Base-by-base conservation (phyloP, 2,113 vertebrate species). In the Calidris pugnax region DNA sequence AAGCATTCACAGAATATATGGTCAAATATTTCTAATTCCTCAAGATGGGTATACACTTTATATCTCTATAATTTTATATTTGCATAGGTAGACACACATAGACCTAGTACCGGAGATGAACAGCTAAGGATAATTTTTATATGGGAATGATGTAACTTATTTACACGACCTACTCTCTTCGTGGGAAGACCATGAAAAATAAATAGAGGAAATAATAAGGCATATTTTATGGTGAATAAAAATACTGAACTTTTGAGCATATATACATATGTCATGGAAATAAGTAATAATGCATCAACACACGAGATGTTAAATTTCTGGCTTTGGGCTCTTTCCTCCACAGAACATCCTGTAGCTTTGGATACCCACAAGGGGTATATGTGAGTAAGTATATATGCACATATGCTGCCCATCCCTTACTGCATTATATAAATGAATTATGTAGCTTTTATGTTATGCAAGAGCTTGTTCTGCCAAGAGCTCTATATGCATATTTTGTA, bases 381-480 rank as follows among this genome's bases (percentile, higher is more conserved):
- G 26, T 22, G 22, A 19, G 33, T 64, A 80, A 82, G 50, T 53
- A 86, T 90, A 48, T 75, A 82, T 68, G 76, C 69, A 91, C 77
- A 79, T 78, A 89, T 87, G 89, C 74, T 95, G 69, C 53, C 48
- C 71, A 76, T 85, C 48, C 27, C 37, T 89, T 73, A 48, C 53
- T 91, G 66, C 66, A 93, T 85, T 63, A 39, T 27, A 92, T 45
- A 67, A 87, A 95, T 85, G 27, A 96, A 93, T 94, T 89, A 76
- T 91, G 77, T 93, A 62, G 27, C 39, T 89, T 85, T 86, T 89
- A 64, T 45, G 43, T 63, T 93, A 94, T 94, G 88, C 95, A 93
- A 92, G 51, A 94, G 39, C 73, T 92, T 88, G n/a, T 78, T 86
- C 90, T 89, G 75, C 92, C 48, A 48, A 91, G 80, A 67, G 86